Percentiles rank a stretch among this genome's conserved stretches.
Evolutionary conservation across 2,888 invertebrate species (phyloP).

Genomic region (Lathronympha strigana): DNA sequence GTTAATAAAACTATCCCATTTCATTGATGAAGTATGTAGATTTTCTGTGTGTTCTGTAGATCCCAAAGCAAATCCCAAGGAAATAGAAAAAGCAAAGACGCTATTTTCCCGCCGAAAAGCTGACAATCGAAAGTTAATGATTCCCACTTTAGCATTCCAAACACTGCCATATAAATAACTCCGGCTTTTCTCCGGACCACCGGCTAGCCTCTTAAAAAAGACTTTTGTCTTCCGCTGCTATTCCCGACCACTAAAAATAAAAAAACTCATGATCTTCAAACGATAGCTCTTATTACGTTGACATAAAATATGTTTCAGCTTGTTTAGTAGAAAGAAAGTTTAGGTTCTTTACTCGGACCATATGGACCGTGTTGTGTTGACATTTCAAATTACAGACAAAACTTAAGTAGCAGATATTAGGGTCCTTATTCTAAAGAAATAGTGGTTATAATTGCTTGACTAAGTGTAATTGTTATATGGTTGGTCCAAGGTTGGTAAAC

Average conservation of each 20-base stretch:
- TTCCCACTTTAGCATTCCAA: constrained; percentile 32
- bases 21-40: too few relatives aligned
- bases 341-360: constrained; percentile 56
- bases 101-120: constrained; percentile 6
- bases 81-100: not conserved
- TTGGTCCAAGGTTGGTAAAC: constrained; percentile 26
- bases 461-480: not conserved
- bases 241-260: constrained; percentile 60
- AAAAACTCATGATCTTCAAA: constrained; percentile 46
- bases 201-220: constrained; percentile 66
- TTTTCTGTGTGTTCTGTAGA: too few relatives aligned
- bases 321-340: constrained; percentile 1
- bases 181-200: constrained; percentile 59
- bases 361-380: constrained; percentile 62
- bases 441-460: constrained; percentile 6
- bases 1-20: too few relatives aligned
- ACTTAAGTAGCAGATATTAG: constrained; percentile 8
- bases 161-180: constrained; percentile 45
- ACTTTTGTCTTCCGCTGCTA: constrained; percentile 72
- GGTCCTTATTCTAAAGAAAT: not conserved
- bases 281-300: not conserved
- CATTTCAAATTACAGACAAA: constrained; percentile 40
- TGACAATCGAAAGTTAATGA: constrained; percentile 27
- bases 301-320: not conserved
- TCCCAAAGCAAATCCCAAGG: too few relatives aligned